Evolutionary conservation across 2,797 vertebrate species (phyloP), one percentile per base, ranked within the genome.

Genomic region (Alca torda): DNA sequence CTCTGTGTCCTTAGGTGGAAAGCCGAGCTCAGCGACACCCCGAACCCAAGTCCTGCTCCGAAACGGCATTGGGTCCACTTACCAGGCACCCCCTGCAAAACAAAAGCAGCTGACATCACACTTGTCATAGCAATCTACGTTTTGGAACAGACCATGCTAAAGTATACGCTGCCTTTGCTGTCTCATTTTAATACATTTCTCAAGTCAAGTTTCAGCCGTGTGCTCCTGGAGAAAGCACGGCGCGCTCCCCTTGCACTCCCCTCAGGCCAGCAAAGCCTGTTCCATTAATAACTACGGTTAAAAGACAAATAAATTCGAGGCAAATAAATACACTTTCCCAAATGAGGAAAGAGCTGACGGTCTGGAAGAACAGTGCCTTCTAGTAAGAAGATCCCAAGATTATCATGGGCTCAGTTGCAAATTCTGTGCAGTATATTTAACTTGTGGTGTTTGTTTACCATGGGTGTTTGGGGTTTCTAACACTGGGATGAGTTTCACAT

Each of bases 321-420:
- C 25, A 90, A 95, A 82, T 60, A 92, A 89, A 89, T 43, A 65
- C 15, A 74, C 57, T 60, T 92, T 68, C 77, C 56, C 31, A 86
- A 87, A 70, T 0, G 2, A 92, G 61, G 31, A 50, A 28, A 20
- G 45, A 35, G 45, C 13, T 21, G 39, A 48, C 2, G 3, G 60
- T 35, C 46, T 70, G 50, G 35, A 46, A 65, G 45, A 65, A 69
- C 43, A 57, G 37, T 30, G 50, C 23, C 75, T 76, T 73, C 79
- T 64, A 37, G 13, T 61, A 56, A 54, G 59, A 75, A 89, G 54
- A 93, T 43, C 48, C 64, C 50, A 54, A 81, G 67, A 60, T 70
- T 35, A 53, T 17, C 45, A 3, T 1, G 30, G 56, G 63, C 51
- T 93, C 1, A 0, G 26, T 1, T 61, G 53, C 64, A 25, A 54